Percentiles rank a stretch among this genome's conserved stretches.
These are phyloP conservation scores for Camptogramma bilineatum DNA, from an alignment of 2,888 invertebrate genomes.

Conservation along the genomic window DNA sequence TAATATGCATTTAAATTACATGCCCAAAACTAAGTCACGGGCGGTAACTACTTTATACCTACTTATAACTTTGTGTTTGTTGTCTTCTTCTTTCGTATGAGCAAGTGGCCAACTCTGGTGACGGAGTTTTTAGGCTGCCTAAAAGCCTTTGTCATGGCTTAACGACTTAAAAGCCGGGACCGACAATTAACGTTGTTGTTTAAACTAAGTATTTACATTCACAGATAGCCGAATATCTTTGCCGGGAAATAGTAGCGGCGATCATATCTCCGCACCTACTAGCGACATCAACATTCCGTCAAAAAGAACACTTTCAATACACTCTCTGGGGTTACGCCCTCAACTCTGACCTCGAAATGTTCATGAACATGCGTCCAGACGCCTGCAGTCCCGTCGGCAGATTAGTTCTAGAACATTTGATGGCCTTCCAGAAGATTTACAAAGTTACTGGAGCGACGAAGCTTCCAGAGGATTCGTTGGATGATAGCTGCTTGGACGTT, in stretches of 20 bases:
- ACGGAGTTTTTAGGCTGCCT: too few species aligned
- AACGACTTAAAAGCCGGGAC: too few species aligned
- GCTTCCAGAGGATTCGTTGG: conserved; percentile 65
- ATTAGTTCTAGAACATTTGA: conserved; percentile 82
- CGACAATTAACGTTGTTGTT: background rate
- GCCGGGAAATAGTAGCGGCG: conserved; percentile 86
- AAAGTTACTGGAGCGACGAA: conserved; percentile 65
- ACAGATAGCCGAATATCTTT: conserved; percentile 87
- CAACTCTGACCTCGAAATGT: conserved; percentile 84
- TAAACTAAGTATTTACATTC: background rate
- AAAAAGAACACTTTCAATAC: conserved; percentile 83
- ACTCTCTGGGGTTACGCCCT: conserved; percentile 85
- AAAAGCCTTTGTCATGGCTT: too few species aligned
- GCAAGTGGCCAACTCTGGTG: too few species aligned
- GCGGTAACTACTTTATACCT: too few species aligned
- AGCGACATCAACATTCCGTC: conserved; percentile 78
- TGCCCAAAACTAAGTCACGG: too few species aligned
- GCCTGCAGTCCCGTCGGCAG: conserved; percentile 85
- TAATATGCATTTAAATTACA: too few species aligned
- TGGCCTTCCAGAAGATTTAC: conserved; percentile 82
- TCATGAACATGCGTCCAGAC: conserved; percentile 85
- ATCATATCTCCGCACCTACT: conserved; percentile 80
- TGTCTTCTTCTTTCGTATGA: too few species aligned
- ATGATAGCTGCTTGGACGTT: conserved; percentile 73
- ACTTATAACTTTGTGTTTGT: too few species aligned